Conservation (phyloP, 1,140 invertebrate species). For the Atta cephalotes region DNA sequence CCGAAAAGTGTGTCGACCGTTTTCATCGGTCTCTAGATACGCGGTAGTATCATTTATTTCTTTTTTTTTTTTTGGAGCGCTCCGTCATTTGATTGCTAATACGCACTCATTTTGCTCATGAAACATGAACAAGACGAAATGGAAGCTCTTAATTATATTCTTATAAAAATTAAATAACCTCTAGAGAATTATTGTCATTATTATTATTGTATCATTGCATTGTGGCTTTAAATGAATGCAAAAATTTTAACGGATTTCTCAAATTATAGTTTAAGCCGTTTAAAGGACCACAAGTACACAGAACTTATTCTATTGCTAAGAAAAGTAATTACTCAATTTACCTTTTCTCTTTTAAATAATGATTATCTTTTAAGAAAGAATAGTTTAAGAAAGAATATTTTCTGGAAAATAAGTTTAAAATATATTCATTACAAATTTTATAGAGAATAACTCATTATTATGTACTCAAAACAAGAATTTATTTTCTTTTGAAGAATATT, state of each 20-base stretch:
- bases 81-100: not conserved
- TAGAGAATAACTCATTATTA: no score
- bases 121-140: not conserved
- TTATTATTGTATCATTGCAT: not conserved
- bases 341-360: no score
- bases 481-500: no score
- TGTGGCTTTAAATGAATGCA: not conserved
- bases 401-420: no score
- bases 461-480: no score
- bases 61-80: not conserved
- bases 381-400: no score
- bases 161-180: not conserved
- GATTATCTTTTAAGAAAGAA: no score
- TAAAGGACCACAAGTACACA: not conserved
- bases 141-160: not conserved
- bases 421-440: no score
- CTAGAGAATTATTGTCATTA: not conserved
- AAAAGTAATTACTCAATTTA: no score
- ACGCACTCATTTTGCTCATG: not conserved
- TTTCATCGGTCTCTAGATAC: not conserved
- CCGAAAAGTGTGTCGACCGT: constrained; percentile 38
- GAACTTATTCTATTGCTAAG: no score
- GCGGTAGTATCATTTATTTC: not conserved
- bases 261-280: not conserved
- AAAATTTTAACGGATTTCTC: not conserved